Evolutionary conservation across 1,140 invertebrate species (phyloP).

Genomic region (Sycophila sp.): DNA sequence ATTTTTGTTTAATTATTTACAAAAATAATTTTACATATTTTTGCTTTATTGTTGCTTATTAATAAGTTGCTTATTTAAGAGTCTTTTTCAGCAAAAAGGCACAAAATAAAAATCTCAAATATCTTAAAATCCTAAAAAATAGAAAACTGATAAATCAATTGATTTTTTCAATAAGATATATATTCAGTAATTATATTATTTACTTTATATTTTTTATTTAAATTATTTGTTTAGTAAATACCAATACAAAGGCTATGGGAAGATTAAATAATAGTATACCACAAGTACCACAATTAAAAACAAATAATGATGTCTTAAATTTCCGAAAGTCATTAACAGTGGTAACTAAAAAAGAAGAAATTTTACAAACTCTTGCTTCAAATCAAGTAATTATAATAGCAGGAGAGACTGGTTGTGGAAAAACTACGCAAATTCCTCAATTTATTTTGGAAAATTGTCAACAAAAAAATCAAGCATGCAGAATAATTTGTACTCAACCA

Average conservation of each 20-base stretch:
- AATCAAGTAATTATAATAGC: conserved; percentile 76
- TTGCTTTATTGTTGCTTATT: no score
- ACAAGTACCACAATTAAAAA: conserved; percentile 70
- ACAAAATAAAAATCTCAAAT: not conserved
- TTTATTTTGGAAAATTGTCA: conserved; percentile 85
- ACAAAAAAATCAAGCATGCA: conserved; percentile 73
- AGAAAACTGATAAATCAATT: not conserved
- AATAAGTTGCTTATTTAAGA: no score
- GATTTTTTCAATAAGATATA: not conserved
- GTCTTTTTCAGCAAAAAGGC: no score
- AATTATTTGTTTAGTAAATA: conserved; percentile 57
- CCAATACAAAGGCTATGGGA: conserved; percentile 68
- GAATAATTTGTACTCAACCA: conserved; percentile 94
- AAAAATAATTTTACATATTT: no score
- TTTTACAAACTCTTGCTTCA: conserved; percentile 66
- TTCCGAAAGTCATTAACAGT: conserved; percentile 72
- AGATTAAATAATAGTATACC: conserved; percentile 72
- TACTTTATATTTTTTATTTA: not conserved
- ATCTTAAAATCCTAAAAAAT: not conserved
- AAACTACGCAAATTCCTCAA: conserved; percentile 93
- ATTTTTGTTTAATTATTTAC: no score
- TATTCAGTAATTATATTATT: not conserved
- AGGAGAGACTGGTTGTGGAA: conserved; percentile 88
- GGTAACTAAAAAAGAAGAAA: conserved; percentile 64
- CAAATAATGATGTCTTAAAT: conserved; percentile 63